Base-by-base conservation (phyloP, 2,797 vertebrate genomes). In the Vespertilio murinus region DNA sequence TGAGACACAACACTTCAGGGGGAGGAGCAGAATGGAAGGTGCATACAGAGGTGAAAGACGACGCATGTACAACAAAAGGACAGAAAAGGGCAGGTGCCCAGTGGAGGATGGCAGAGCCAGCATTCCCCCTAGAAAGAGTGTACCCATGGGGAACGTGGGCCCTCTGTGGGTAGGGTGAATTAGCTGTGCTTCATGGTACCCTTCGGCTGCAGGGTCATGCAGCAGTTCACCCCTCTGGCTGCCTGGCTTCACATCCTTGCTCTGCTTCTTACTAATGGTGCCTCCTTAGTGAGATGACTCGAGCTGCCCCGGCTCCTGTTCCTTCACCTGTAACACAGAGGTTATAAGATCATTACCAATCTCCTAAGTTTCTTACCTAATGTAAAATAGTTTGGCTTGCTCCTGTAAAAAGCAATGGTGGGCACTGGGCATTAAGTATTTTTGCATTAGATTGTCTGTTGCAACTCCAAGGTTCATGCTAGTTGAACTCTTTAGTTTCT, bases 41-140 rank as follows among this genome's bases (percentile, higher is more conserved):
- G 84, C 14, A 5, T 22, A 7, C 4, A 16, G n/a, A n/a, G 0
- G 54, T 0, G 4, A 18, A 52, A 75, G 33, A 81, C 28, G 23
- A 59, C 35, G 40, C 30, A 6, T 38, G 8, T 9, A 14, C 8
- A 83, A 40, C 33, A 13, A 20, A 59, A 25, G 1, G 4, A 23
- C 3, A 54, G 49, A 49, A 47, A 38, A n/a, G 35, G 6, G 1
- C 6, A 8, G 6, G 7, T 6, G 49, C 28, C 38, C 61, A n/a
- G 22, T 3, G 4, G n/a, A 65, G 65, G 40, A 16, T 23, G 11
- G 23, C 16, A 59, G 33, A 75, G 45, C 3, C 14, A 2, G 17
- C 7, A 0, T 1, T 0, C 4, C 33, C 47, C 23, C 7, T 4
- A 7, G 20, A 23, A 78, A 59, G 18, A 28, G 7, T 0, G 1